Conservation (phyloP, 2,888 invertebrate genomes). For the Cantharis flavilabris region DNA sequence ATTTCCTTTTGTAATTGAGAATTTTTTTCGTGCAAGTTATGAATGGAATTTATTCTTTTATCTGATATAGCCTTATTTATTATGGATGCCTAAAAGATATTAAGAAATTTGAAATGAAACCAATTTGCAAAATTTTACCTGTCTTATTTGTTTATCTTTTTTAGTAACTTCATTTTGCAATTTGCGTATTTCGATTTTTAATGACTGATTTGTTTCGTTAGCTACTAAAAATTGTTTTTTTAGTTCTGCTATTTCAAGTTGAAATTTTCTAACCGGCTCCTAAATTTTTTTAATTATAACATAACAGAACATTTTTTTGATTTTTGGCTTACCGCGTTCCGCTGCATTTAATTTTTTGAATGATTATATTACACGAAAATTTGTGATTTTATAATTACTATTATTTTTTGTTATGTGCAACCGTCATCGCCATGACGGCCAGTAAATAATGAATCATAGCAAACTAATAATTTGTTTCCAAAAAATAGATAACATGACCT, state of each 20-base stretch:
- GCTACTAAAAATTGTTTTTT: slow-evolving; percentile 39
- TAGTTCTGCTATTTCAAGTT: slow-evolving; percentile 39
- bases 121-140: neutral
- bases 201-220: slow-evolving; percentile 42
- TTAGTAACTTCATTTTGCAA: slow-evolving; percentile 42
- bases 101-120: neutral
- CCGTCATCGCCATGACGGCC: neutral
- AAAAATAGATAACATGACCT: neutral
- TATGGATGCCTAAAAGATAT: neutral
- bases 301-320: neutral
- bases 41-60: neutral
- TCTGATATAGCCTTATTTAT: neutral
- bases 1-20: neutral
- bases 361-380: neutral
- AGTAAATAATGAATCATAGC: neutral
- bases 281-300: neutral
- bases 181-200: slow-evolving; percentile 45
- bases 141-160: slow-evolving; percentile 37
- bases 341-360: neutral
- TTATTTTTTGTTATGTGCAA: neutral
- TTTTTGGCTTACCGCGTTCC: neutral
- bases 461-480: neutral
- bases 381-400: neutral
- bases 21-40: neutral
- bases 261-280: neutral